Conservation (phyloP, 2,113 vertebrate genomes). For the Furnarius figulus region DNA sequence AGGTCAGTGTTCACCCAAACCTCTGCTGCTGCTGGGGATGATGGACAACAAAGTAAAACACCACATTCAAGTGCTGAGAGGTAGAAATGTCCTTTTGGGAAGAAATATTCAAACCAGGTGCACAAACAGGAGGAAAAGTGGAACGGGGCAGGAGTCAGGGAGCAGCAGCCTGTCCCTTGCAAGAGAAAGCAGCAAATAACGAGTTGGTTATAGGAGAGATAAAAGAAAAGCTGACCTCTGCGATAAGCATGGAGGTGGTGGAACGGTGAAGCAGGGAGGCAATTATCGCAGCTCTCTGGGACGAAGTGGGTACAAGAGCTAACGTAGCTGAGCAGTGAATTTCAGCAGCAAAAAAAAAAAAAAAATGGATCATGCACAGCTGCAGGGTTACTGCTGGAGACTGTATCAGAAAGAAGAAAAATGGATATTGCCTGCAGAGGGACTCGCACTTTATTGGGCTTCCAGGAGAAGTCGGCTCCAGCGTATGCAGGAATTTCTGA, state of each 20-base stretch:
- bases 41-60: background rate
- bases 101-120: background rate
- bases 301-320: slow-evolving; percentile 51
- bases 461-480: slow-evolving; percentile 30
- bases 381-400: slow-evolving; percentile 48
- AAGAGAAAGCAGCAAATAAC: slow-evolving; percentile 12
- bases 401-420: slow-evolving; percentile 55
- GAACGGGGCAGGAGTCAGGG: background rate
- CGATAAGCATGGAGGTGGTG: slow-evolving; percentile 37
- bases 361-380: background rate
- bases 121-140: background rate
- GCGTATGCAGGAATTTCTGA: background rate
- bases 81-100: background rate
- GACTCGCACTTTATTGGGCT: slow-evolving; percentile 52
- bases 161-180: slow-evolving; percentile 2
- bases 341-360: background rate
- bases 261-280: background rate
- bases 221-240: slow-evolving; percentile 56
- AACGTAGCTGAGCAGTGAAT: slow-evolving; percentile 14
- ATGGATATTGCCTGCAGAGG: slow-evolving; percentile 55
- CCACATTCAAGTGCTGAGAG: background rate
- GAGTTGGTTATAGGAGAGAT: slow-evolving; percentile 21
- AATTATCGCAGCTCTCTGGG: slow-evolving; percentile 29
- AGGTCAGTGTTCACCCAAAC: background rate
- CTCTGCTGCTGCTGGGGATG: background rate